Percentiles rank a stretch among this genome's conserved stretches.
These are phyloP conservation scores for Noctilio leporinus DNA, from an alignment of 2,113 vertebrate genomes.

Conservation along the genomic window DNA sequence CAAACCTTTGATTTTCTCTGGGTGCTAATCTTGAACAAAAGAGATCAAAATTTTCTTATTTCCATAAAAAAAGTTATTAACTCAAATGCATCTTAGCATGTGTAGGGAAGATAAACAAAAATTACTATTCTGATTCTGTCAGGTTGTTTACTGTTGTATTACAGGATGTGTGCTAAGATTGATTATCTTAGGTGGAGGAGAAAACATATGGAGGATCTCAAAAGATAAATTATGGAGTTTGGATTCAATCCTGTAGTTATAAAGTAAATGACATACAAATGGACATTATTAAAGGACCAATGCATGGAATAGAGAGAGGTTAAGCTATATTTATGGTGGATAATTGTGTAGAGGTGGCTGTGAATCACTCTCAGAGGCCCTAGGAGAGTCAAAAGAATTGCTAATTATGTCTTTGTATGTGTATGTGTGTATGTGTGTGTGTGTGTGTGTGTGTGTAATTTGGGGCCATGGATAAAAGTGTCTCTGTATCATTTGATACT, in stretches of 20 bases:
- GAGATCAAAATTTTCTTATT: constrained; percentile 5
- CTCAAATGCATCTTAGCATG: not conserved
- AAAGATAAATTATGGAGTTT: not conserved
- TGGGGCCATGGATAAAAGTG: constrained; percentile 54
- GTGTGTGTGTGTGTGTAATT: constrained; percentile 14
- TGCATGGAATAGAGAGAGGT: constrained; percentile 14
- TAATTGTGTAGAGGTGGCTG: constrained; percentile 36
- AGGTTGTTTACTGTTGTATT: not conserved
- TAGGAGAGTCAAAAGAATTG: constrained; percentile 46
- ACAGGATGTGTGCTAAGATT: not conserved
- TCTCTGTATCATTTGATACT: constrained; percentile 36
- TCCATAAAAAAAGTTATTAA: constrained; percentile 13
- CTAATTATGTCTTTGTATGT: constrained; percentile 47
- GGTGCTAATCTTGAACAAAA: not conserved
- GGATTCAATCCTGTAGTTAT: not conserved
- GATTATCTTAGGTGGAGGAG: constrained; percentile 1
- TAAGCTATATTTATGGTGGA: constrained; percentile 43
- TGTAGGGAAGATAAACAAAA: constrained; percentile 7
- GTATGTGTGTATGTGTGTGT: not conserved
- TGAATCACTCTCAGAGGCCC: constrained; percentile 55
- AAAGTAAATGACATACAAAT: not conserved
- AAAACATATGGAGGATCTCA: not conserved
- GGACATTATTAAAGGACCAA: not conserved
- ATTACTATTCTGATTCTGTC: not conserved
- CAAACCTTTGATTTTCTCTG: not conserved